These are phyloP conservation scores for Cricetomys ansorgei DNA, from an alignment of 2,113 vertebrate species.

Conservation along the genomic window DNA sequence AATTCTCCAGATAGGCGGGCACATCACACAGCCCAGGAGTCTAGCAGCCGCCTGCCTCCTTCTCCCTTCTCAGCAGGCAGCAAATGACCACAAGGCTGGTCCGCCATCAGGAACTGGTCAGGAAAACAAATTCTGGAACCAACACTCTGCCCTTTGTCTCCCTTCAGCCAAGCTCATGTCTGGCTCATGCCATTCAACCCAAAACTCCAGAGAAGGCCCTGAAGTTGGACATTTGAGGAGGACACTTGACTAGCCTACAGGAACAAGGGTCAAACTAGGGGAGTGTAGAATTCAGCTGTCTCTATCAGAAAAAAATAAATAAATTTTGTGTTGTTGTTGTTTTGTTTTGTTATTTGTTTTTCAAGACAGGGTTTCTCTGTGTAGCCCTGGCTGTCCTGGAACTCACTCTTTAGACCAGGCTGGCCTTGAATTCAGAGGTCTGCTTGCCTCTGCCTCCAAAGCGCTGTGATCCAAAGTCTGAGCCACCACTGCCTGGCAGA, in stretches of 20 bases:
- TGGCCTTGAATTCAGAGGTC: not conserved
- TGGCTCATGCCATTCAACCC: not conserved
- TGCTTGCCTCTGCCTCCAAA: not conserved
- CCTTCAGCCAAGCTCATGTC: not conserved
- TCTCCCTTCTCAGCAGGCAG: slow-evolving; percentile 41
- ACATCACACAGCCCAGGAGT: slow-evolving; percentile 26
- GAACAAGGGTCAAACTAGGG: not conserved
- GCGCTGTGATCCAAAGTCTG: not conserved
- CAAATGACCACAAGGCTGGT: slow-evolving; percentile 58
- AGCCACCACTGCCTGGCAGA: not conserved
- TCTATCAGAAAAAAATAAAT: not conserved
- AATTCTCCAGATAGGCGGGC: slow-evolving; percentile 26
- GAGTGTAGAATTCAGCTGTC: not conserved
- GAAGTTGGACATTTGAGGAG: not conserved
- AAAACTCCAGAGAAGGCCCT: not conserved
- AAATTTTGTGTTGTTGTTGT: not conserved
- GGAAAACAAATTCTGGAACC: slow-evolving; percentile 63
- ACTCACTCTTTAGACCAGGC: not conserved
- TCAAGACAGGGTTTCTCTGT: not conserved
- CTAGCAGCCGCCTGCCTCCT: slow-evolving; percentile 37
- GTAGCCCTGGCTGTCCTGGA: not conserved
- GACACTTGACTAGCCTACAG: not conserved
- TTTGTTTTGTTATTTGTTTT: not conserved
- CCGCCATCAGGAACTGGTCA: slow-evolving; percentile 59
- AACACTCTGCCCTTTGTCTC: not conserved